These are phyloP conservation scores for Phyllostomus hastatus DNA, from an alignment of 2,113 vertebrate species.

Conservation along the genomic window DNA sequence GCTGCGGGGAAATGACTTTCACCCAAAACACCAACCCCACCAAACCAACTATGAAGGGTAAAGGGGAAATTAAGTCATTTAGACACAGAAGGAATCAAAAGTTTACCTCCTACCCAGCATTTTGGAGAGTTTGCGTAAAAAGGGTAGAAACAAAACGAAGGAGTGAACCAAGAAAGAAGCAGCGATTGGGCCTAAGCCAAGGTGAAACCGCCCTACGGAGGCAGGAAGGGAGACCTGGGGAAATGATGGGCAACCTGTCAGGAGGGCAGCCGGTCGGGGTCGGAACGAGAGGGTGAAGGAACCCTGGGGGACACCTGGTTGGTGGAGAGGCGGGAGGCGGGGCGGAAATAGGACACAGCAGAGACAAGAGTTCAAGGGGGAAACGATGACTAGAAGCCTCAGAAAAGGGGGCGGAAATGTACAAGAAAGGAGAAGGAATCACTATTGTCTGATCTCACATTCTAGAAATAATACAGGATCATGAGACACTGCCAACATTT, in stretches of 20 bases:
- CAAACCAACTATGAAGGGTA: background rate
- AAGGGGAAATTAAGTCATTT: background rate
- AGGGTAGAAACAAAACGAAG: background rate
- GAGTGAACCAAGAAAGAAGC: background rate
- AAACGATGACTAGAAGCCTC: background rate
- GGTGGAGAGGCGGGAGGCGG: background rate
- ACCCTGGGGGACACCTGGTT: background rate
- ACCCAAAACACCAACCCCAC: background rate
- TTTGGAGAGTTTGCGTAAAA: background rate
- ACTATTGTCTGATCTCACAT: background rate
- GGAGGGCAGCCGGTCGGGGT: background rate
- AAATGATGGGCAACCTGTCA: background rate
- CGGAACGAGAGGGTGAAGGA: background rate
- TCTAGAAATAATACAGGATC: background rate
- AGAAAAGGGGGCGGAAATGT: no score
- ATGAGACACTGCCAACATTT: background rate
- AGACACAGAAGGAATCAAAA: background rate
- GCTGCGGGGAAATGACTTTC: background rate
- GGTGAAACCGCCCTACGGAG: background rate
- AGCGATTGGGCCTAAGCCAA: background rate
- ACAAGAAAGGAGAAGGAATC: background rate
- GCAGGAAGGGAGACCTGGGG: background rate
- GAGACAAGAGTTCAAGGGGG: background rate
- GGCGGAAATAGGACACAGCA: accelerated
- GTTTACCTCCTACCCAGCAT: background rate